phyloP scores from a whole-genome alignment of 2,888 invertebrate species.

The Pinctada fucata region DNA sequence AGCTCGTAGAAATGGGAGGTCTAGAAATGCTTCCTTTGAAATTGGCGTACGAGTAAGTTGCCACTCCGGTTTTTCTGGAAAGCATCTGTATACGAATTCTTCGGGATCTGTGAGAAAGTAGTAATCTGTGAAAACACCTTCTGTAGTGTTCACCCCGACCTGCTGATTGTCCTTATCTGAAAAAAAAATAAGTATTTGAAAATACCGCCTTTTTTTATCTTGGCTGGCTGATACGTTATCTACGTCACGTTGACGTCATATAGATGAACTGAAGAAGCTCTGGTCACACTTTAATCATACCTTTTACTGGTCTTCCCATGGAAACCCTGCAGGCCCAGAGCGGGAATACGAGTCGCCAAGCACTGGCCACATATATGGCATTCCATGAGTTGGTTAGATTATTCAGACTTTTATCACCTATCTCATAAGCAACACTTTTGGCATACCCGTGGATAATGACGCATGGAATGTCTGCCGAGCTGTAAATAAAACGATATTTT shows the following conservation, averaged over 20 bases:
- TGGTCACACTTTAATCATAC: not conserved
- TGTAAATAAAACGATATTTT: not conserved
- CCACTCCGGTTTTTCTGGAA: constrained; percentile 39
- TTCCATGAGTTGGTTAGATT: constrained; percentile 25
- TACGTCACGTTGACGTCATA: too few relatives aligned
- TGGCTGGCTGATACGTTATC: too few relatives aligned
- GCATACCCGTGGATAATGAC: constrained; percentile 51
- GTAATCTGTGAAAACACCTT: constrained; percentile 33
- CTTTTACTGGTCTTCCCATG: not conserved
- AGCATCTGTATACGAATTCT: constrained; percentile 34
- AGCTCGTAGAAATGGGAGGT: constrained; percentile 31
- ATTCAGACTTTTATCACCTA: constrained; percentile 43
- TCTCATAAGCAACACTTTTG: constrained; percentile 56
- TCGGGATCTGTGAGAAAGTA: constrained; percentile 46
- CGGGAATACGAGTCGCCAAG: not conserved
- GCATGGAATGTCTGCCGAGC: constrained; percentile 49
- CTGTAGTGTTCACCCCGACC: constrained; percentile 23
- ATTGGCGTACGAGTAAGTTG: constrained; percentile 34
- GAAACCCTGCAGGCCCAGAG: not conserved
- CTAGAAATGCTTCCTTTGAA: constrained; percentile 29
- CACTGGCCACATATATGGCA: constrained; percentile 10
- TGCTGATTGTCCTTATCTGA: constrained; percentile 16
- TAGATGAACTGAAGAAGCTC: too few relatives aligned
- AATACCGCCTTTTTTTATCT: not conserved
- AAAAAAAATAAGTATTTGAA: not conserved